Base-by-base conservation (phyloP, 2,888 invertebrate genomes). In the Saturnia pavonia region DNA sequence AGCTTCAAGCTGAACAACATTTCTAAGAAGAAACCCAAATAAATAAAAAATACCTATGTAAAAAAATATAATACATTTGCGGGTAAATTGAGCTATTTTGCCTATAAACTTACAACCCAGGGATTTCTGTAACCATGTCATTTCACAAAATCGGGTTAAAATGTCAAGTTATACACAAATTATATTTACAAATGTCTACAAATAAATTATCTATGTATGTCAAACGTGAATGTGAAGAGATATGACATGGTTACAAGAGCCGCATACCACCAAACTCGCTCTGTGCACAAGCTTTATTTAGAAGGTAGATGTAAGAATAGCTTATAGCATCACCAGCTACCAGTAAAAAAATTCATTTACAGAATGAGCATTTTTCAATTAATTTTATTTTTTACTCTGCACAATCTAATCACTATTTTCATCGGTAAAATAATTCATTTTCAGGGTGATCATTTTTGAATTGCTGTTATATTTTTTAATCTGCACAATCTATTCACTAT, bases 121-220 rank as follows among this genome's bases (percentile, higher is more conserved):
- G 92, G 91, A 91, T 89, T 80, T 88, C 88, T 84, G 89, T 88
- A 88, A 91, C 93, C 92, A 91, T 91, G 93, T 87, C 92, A 89
- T 83, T 80, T 79, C 78, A 74, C n/a, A 1, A 19, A 54, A 54
- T 54, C 1, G 22, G 9, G 54, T n/a, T 51, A 19, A 54, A 54
- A 74, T 77, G 76, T 77, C 76, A 78, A 79, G 81, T 82, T 74
- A 81, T 82, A 82, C 74, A 75, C 77, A 80, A 80, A 79, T 82
- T 80, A 83, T 91, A 91, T 91, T 88, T 91, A 91, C 90, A 92
- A 80, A 85, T 81, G 79, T 80, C 60, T 74, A 75, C 74, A 82
- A 82, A 69, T 77, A 77, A 81, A 54, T 19, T 54, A 82, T 78
- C 78, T 77, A 71, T 76, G 77, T 84, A 82, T 71, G 60, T 69